Evolutionary conservation across 2,888 invertebrate genomes (phyloP).

Genomic region (Tetrapedia diversipes): DNA sequence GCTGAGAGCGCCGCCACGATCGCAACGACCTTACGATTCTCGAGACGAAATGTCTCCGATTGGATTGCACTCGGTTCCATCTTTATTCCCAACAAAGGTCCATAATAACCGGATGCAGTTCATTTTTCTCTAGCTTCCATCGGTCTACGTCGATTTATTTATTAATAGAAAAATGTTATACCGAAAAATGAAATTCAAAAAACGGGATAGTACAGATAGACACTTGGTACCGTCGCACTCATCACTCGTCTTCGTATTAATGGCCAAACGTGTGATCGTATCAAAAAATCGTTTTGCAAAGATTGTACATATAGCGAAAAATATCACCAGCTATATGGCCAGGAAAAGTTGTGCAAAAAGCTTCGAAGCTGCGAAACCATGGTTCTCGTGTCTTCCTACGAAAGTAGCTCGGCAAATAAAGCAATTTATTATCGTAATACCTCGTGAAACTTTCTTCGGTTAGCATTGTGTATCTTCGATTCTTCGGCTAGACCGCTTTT

Average conservation of each 20-base stretch:
- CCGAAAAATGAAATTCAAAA: no score
- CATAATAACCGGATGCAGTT: not conserved
- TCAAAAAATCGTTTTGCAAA: conserved; percentile 63
- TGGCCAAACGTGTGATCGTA: not conserved
- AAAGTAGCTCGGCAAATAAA: conserved; percentile 72
- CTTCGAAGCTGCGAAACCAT: conserved; percentile 19
- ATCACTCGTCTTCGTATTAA: no score
- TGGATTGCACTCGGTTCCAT: conserved; percentile 49
- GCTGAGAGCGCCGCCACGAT: conserved; percentile 72
- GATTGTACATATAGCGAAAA: conserved; percentile 27
- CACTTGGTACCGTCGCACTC: no score
- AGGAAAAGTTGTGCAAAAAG: conserved; percentile 65
- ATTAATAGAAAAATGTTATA: no score
- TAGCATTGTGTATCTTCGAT: conserved; percentile 33
- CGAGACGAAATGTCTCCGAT: conserved; percentile 63
- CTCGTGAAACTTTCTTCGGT: conserved; percentile 60
- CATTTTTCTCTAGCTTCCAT: not conserved
- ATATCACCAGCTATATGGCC: conserved; percentile 47
- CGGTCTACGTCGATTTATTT: no score
- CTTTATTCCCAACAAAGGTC: conserved; percentile 36
- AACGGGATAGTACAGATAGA: no score
- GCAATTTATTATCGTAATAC: conserved; percentile 75
- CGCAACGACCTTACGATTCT: conserved; percentile 69
- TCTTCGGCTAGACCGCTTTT: conserved; percentile 16
- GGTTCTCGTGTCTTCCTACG: conserved; percentile 50